A percentile compares a stretch with the other conserved stretches of the same genome.
These are phyloP conservation scores for Hesperophylax magnus DNA, from an alignment of 1,140 invertebrate genomes.

Conservation along the genomic window DNA sequence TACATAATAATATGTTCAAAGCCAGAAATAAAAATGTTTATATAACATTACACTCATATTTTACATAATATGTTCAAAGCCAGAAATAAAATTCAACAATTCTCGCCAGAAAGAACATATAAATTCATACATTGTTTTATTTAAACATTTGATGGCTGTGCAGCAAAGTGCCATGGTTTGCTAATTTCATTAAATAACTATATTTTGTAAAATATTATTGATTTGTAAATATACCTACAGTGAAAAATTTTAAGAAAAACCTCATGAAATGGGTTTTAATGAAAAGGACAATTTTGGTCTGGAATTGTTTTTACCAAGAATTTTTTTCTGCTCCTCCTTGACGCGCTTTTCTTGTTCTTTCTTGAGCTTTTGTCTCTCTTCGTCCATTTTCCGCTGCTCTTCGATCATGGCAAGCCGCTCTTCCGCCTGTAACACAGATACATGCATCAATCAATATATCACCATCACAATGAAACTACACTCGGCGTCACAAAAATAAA, in stretches of 20 bases:
- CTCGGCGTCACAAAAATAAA: no score
- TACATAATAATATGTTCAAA: conserved; percentile 28
- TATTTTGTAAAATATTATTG: conserved; percentile 15
- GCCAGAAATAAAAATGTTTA: not conserved
- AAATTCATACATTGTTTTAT: not conserved
- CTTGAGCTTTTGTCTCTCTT: conserved; percentile 92
- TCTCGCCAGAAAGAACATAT: conserved; percentile 5
- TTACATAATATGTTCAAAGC: conserved; percentile 16
- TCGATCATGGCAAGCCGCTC: conserved; percentile 96
- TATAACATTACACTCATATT: conserved; percentile 17
- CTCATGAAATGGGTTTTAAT: conserved; percentile 84
- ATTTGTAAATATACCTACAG: not conserved
- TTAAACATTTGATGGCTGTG: conserved; percentile 19
- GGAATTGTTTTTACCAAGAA: conserved; percentile 97
- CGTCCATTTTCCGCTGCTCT: conserved; percentile 95
- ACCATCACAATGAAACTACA: no score
- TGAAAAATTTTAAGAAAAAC: conserved; percentile 32
- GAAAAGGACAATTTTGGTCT: conserved; percentile 95
- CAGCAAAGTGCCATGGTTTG: not conserved
- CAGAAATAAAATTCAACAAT: conserved; percentile 20
- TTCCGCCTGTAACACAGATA: conserved; percentile 81
- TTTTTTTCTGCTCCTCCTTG: conserved; percentile 97
- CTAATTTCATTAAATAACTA: conserved; percentile 5
- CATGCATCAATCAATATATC: no score
- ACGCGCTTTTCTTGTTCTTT: conserved; percentile 93